Base-by-base conservation (phyloP, 2,888 invertebrate genomes). In the Teleogryllus oceanicus region DNA sequence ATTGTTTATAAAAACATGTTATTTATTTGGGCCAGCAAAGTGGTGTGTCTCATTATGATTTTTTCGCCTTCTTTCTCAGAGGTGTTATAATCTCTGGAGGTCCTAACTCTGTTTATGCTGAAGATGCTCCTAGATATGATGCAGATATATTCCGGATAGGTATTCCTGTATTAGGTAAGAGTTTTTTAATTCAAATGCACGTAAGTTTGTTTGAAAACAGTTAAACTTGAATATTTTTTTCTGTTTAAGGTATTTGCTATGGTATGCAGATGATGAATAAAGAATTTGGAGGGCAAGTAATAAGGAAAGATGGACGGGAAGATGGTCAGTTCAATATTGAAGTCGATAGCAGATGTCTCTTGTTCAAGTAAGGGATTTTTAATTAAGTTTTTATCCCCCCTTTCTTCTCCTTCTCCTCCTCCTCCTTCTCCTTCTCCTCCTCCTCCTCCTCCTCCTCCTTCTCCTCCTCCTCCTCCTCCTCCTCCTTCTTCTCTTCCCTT, bases 231-330 rank as follows among this genome's bases (percentile, higher is more conserved):
- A 24, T 75, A 10, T 37, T 49, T 74, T 74, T 81, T 81, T 81
- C 51, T 78, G 82, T 85, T 83, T 82, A 89, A 89, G 99, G 99
- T 84, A 99, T 99, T 86, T 99, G 99, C 89, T 99, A 99, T 89
- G 99, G 99, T 76, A 96, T 99, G 95, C 99, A 99, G 90, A 94
- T 99, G 94, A 91, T 99, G 89, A 99, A 99, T 88, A 98, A 98
- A 88, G 96, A 97, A 88, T 97, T 97, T 85, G 97, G 96, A 0
- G 99, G 99, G 2, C 93, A 94, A 2, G 96, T 99, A 74, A 89
- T 93, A 78, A 91, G 94, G 84, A 96, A 96, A 86, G 94, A 94
- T 81, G 91, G 92, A 2, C 90, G 99, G 83, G 99, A 99, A 88
- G 98, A 99, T 88, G 98, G 98, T 49, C 97, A 98, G 88, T 96